These are phyloP conservation scores for Megathymus violae DNA, from an alignment of 1,140 invertebrate genomes.

Conservation along the genomic window DNA sequence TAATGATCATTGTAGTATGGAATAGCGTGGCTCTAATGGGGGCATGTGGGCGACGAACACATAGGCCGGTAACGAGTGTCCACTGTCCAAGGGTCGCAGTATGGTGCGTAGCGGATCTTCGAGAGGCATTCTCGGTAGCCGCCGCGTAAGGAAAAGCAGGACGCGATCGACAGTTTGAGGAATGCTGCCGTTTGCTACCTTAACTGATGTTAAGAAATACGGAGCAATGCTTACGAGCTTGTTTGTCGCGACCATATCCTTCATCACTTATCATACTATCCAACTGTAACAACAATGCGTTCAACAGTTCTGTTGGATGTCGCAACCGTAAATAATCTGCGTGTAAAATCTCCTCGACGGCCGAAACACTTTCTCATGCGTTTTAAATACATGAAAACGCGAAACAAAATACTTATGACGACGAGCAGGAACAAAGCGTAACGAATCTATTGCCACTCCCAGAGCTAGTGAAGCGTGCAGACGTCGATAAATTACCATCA, in stretches of 20 bases:
- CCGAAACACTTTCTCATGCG: slow-evolving; percentile 26
- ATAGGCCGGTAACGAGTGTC: slow-evolving; percentile 44
- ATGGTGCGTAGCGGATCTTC: slow-evolving; percentile 57
- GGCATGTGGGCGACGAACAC: slow-evolving; percentile 56
- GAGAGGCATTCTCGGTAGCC: slow-evolving; percentile 60
- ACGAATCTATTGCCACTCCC: slow-evolving; percentile 61
- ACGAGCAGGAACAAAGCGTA: slow-evolving; percentile 59
- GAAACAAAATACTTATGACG: slow-evolving; percentile 55
- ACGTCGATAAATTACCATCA: slow-evolving; percentile 24
- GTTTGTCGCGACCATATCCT: slow-evolving; percentile 1
- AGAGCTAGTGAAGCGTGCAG: slow-evolving; percentile 52
- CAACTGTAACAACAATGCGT: background rate
- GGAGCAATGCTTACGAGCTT: slow-evolving; percentile 20
- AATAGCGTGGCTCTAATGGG: slow-evolving; percentile 50
- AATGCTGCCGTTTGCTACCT: slow-evolving; percentile 50
- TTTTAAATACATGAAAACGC: slow-evolving; percentile 37
- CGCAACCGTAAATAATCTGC: slow-evolving; percentile 20
- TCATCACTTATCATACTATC: background rate
- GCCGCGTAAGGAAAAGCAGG: slow-evolving; percentile 68
- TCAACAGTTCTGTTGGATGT: background rate
- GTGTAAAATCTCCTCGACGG: slow-evolving; percentile 16
- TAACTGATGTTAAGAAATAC: slow-evolving; percentile 22
- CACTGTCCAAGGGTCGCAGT: slow-evolving; percentile 47
- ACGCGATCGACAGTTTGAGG: slow-evolving; percentile 49
- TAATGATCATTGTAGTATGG: slow-evolving; percentile 55